Conservation (phyloP, 2,113 vertebrate species). For the Leptobrachium ailaonicum region DNA sequence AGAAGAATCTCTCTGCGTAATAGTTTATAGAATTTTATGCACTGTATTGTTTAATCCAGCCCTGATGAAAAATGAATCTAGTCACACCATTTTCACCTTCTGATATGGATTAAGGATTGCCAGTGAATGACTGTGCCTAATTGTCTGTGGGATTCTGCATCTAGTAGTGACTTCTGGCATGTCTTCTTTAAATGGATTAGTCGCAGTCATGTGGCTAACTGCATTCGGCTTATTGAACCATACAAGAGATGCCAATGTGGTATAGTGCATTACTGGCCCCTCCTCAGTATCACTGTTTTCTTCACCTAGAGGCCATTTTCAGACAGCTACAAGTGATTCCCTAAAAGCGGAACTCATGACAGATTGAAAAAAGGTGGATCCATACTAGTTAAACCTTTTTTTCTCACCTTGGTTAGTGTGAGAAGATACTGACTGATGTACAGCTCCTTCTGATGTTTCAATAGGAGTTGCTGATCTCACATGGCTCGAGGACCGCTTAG, state of each 20-base stretch:
- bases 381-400: neutral
- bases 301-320: neutral
- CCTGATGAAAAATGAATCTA: too few relatives aligned
- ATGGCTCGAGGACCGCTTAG: neutral
- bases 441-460: neutral
- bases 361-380: slow-evolving; percentile 3
- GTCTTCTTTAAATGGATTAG: neutral
- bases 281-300: neutral
- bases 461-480: neutral
- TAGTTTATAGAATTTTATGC: too few relatives aligned
- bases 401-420: neutral
- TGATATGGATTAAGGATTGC: too few relatives aligned
- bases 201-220: too few relatives aligned
- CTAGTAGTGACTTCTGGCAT: neutral
- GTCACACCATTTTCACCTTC: too few relatives aligned
- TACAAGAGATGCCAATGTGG: neutral
- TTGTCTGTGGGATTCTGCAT: neutral
- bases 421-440: neutral
- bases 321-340: neutral
- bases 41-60: too few relatives aligned
- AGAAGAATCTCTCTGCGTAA: too few relatives aligned
- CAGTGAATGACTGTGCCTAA: too few relatives aligned
- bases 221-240: too few relatives aligned
- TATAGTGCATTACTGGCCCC: neutral
- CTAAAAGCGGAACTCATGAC: neutral